Evolutionary conservation across 2,113 vertebrate species (phyloP), one percentile per base, ranked within the genome.

Genomic region (Neolamprologus kungweensis): DNA sequence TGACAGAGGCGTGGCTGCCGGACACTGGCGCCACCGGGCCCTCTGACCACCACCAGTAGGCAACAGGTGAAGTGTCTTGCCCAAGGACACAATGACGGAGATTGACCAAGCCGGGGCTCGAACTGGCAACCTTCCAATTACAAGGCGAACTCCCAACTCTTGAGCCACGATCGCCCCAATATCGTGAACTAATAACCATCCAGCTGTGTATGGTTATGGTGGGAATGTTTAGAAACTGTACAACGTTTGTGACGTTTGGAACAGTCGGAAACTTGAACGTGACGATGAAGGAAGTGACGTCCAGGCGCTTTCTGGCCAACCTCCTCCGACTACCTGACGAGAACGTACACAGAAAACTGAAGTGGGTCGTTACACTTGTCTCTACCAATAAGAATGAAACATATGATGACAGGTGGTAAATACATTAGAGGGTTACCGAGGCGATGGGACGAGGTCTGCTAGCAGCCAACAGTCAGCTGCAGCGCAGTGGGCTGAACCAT

Each of bases 91-190:
- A 42, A 42, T 12, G 5, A 42, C 40, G 5, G 12, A 2, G 40
- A 42, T 0, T 42, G 12, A 1, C 40, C 1, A 0, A 12, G 40
- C 40, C 5, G 11, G 40, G 37, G 37, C 40, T 42, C 5, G 3
- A 42, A 42, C 0, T 0, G 2, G 40, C 40, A 42, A 42, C 12
- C 40, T 42, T 42, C 40, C 0, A 0, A 42, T 42, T 42, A 42
- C 40, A 13, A 42, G 40, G 0, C 12, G 0, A 42, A 1, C 40
- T 12, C 11, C 40, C 40, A 12, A 42, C 12, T 42, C 40, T 42
- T 42, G 40, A 6, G 12, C 40, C 35, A 42, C 3, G 5, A 40
- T 40, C 0, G 5, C 5, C 37, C 37, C 37, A 42, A 42, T 12
- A 42, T 42, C 0, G 0, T 42, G 40, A 42, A 42, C 31, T 4